Conservation (phyloP, 2,888 invertebrate species). For the Sminthurinus aureus region DNA sequence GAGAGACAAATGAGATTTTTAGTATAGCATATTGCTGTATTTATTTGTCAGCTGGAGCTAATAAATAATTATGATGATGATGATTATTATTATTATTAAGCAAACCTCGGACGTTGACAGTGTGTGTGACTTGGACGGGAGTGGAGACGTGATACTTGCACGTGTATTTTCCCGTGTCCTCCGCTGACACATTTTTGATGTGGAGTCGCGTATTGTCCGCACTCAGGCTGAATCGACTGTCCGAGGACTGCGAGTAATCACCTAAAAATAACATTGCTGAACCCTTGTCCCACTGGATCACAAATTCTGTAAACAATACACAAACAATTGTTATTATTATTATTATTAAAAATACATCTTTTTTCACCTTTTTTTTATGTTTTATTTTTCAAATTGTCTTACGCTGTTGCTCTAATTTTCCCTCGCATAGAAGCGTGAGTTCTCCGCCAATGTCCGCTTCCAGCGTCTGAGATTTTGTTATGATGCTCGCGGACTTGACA, state of each 20-base stretch:
- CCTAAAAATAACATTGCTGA: conserved; percentile 40
- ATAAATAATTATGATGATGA: no score
- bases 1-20: no score
- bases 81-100: neutral
- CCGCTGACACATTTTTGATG: conserved; percentile 43
- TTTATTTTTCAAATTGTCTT: conserved; percentile 18
- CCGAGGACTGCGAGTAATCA: conserved; percentile 29
- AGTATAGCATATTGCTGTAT: no score
- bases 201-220: conserved; percentile 31
- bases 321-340: neutral
- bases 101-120: conserved; percentile 45
- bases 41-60: no score
- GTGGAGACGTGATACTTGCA: conserved; percentile 29
- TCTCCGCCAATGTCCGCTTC: conserved; percentile 37
- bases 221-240: conserved; percentile 35
- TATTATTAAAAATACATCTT: no score
- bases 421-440: conserved; percentile 46
- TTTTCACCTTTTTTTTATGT: no score
- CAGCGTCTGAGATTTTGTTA: conserved; percentile 37
- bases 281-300: conserved; percentile 36
- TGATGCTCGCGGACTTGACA: conserved; percentile 32
- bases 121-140: conserved; percentile 39
- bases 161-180: conserved; percentile 47
- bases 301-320: neutral
- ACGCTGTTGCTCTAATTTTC: conserved; percentile 43